Evolutionary conservation across 2,797 vertebrate genomes (phyloP).

Genomic region (Calcarius lapponicus): DNA sequence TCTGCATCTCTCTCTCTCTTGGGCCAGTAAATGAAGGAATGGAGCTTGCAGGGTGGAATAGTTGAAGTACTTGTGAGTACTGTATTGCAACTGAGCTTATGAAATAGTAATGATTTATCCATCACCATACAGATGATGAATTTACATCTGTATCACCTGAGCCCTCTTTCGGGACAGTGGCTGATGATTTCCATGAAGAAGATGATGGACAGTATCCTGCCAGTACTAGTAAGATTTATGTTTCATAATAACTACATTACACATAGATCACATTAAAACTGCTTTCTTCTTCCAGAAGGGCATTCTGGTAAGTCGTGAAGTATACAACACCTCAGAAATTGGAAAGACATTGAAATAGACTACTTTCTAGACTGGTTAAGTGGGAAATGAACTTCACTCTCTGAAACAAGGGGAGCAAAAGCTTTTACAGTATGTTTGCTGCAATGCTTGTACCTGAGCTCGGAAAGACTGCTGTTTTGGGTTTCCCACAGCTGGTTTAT

Average conservation of each 20-base stretch:
- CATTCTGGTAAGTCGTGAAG: conserved; percentile 16
- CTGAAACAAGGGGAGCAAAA: neutral
- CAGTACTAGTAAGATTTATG: conserved; percentile 51
- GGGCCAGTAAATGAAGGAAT: neutral
- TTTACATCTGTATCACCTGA: neutral
- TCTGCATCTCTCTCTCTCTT: neutral
- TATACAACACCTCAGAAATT: neutral
- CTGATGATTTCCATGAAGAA: neutral
- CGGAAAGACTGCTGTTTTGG: neutral
- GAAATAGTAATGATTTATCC: neutral
- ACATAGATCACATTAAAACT: neutral
- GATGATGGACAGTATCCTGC: neutral
- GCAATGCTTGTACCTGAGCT: neutral
- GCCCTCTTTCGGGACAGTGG: neutral
- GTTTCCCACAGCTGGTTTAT: neutral
- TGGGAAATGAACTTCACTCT: neutral
- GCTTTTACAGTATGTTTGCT: neutral
- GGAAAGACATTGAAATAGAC: neutral
- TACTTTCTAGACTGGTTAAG: neutral
- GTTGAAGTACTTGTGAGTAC: neutral
- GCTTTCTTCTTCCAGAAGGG: neutral
- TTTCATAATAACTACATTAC: neutral
- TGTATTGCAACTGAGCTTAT: neutral
- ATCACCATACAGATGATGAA: conserved; percentile 16
- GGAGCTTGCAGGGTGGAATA: neutral